A percentile compares a stretch with the other conserved stretches of the same genome.
Evolutionary conservation across 2,888 invertebrate genomes (phyloP).

Genomic region (Harpalus rubripes): DNA sequence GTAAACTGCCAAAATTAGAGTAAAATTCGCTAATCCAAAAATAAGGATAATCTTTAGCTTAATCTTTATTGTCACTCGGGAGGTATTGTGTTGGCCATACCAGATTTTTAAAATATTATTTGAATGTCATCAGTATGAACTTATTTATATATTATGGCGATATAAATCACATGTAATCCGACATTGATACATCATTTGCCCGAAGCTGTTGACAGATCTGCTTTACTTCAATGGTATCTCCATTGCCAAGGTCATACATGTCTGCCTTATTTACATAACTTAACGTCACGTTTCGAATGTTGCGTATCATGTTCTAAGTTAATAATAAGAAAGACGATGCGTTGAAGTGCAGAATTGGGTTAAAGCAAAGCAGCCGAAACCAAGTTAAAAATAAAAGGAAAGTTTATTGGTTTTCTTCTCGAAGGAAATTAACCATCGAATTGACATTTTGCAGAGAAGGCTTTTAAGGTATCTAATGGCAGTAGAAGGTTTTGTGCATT

Average conservation of each 20-base stretch:
- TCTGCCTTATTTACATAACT: constrained; percentile 58
- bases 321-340: background rate
- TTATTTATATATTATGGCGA: background rate
- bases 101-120: background rate
- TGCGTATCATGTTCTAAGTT: constrained; percentile 37
- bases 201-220: constrained; percentile 21
- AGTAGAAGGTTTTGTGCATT: too few species aligned
- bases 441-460: too few species aligned
- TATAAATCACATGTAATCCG: constrained; percentile 29
- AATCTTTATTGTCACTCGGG: too few species aligned
- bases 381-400: too few species aligned
- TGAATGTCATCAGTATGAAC: background rate
- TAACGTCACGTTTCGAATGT: constrained; percentile 40
- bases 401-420: too few species aligned
- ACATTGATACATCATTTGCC: constrained; percentile 43
- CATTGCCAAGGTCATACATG: constrained; percentile 63
- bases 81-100: background rate
- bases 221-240: constrained; percentile 56
- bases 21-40: too few species aligned
- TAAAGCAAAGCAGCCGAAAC: too few species aligned
- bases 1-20: too few species aligned
- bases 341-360: too few species aligned
- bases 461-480: too few species aligned
- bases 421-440: too few species aligned
- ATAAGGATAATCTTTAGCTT: too few species aligned